Percentiles rank a stretch among this genome's conserved stretches.
Conservation (phyloP, 2,888 invertebrate genomes). For the Bibio marci region DNA sequence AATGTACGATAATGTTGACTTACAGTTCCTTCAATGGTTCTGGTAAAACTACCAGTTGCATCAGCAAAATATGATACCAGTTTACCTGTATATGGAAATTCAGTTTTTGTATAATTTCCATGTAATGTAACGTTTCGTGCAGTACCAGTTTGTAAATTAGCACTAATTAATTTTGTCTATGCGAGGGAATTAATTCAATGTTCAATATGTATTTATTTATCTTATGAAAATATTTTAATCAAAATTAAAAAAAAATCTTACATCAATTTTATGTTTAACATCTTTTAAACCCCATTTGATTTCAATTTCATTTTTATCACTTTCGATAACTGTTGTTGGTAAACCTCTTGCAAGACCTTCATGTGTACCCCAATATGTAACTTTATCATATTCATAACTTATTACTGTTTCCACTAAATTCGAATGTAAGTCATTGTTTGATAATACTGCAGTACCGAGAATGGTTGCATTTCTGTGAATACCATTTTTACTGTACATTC, state of each 20-base stretch:
- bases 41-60: constrained; percentile 18
- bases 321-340: constrained; percentile 24
- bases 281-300: constrained; percentile 53
- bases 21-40: constrained; percentile 24
- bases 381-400: constrained; percentile 50
- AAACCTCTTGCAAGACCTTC: constrained; percentile 32
- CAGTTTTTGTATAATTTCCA: constrained; percentile 54
- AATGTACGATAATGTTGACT: too few relatives aligned
- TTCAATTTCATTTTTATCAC: constrained; percentile 26
- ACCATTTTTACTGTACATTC: constrained; percentile 36
- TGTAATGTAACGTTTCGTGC: constrained; percentile 64
- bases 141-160: constrained; percentile 56
- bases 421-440: constrained; percentile 37
- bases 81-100: constrained; percentile 56
- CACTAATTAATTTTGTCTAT: constrained; percentile 33
- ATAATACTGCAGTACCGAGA: constrained; percentile 29
- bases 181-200: neutral
- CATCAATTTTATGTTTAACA: constrained; percentile 35
- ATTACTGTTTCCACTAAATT: constrained; percentile 55
- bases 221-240: neutral
- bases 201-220: neutral
- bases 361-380: constrained; percentile 65
- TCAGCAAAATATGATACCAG: constrained; percentile 39
- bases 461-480: constrained; percentile 34
- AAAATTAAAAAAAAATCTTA: neutral